Conservation (phyloP, 2,888 invertebrate genomes). For the Agonopterix arenella region DNA sequence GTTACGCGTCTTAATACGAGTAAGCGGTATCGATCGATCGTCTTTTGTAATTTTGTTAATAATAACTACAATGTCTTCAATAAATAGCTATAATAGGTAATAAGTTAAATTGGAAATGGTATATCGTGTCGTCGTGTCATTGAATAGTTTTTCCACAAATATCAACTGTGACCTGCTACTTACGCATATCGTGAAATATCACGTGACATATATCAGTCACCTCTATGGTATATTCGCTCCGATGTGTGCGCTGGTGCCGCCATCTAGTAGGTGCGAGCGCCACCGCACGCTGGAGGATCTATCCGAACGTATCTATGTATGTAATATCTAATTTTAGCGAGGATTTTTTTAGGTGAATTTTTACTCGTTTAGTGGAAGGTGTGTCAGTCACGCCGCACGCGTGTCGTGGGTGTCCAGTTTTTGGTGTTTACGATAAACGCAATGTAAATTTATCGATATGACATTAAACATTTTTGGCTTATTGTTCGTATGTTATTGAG, state of each 20-base stretch:
- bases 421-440: conserved; percentile 68
- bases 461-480: conserved; percentile 77
- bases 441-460: conserved; percentile 73
- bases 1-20: conserved; percentile 2
- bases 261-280: conserved; percentile 5
- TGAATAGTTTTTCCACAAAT: conserved; percentile 8
- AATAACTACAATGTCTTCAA: conserved; percentile 4
- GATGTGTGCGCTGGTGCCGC: conserved; percentile 5
- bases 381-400: conserved; percentile 75
- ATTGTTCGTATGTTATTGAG: conserved; percentile 69
- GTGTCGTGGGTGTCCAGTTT: conserved; percentile 58
- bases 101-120: conserved; percentile 1
- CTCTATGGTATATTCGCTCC: conserved; percentile 3
- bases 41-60: conserved; percentile 11
- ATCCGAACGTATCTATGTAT: conserved; percentile 52
- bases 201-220: conserved; percentile 8
- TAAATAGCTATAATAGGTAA: conserved; percentile 9
- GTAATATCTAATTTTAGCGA: conserved; percentile 61
- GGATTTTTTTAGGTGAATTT: conserved; percentile 68
- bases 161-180: conserved; percentile 11
- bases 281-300: conserved; percentile 31
- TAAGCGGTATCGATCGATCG: conserved; percentile 2
- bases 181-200: conserved; percentile 11
- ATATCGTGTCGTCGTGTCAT: conserved; percentile 3
- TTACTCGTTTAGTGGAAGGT: conserved; percentile 63